Evolutionary conservation across 2,797 vertebrate species (phyloP), one percentile per base, ranked within the genome.

Genomic region (Galago senegalensis): DNA sequence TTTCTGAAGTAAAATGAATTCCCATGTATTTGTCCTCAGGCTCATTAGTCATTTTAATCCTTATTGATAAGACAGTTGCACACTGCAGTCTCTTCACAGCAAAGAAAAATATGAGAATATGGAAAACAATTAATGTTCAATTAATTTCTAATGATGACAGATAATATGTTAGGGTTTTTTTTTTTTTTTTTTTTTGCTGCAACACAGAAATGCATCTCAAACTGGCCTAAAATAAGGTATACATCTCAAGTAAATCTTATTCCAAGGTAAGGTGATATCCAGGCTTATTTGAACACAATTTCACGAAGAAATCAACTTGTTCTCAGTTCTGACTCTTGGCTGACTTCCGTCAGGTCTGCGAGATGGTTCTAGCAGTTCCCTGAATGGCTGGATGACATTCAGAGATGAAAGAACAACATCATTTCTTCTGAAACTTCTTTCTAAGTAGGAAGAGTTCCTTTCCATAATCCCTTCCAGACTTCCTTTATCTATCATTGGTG

Each of bases 1-100:
- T 84, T 61, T 90, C 72, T 83, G 69, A 70, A 63, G 25, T 80
- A 91, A 92, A 83, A 88, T 80, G n/a, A 23, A 75, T 31, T 87
- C 31, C 85, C 31, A 53, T 29, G 80, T 95, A 80, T 80, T 86
- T 89, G 31, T 90, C 31, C 93, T 87, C 75, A 89, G n/a, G 27
- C 56, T 85, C 75, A 79, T 94, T 89, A 96, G 67, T 43, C 73
- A 88, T 90, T 90, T 94, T 95, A 96, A 94, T 92, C 81, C 53
- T 34, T n/a, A 49, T 88, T 69, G 65, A 82, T 69, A 96, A 93
- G 34, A 46, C 2, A 53, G 25, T 69, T 34, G 6, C 40, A 94
- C n/a, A 75, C 13, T 72, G 5, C n/a, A 87, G 49, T 90, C 37
- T 90, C 77, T 77, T 92, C 14, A 89, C 18, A 82, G 72, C 34